Evolutionary conservation across 2,113 vertebrate genomes (phyloP).

Genomic region (Pseudopodoces humilis): DNA sequence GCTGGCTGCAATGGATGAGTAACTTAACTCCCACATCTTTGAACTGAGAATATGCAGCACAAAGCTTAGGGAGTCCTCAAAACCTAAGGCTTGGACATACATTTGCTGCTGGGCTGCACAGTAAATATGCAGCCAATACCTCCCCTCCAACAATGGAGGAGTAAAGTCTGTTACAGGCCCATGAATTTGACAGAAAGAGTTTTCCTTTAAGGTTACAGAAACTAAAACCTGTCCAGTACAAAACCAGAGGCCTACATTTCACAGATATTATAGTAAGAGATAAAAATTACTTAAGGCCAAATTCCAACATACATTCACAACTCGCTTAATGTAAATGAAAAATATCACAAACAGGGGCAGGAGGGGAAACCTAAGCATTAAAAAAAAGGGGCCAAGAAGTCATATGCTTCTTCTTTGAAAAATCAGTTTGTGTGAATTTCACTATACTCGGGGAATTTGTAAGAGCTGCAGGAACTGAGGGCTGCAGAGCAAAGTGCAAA

Average conservation of each 20-base stretch:
- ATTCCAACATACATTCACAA: constrained; percentile 49
- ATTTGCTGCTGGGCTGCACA: not conserved
- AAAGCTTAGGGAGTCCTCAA: not conserved
- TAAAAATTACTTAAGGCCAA: constrained; percentile 44
- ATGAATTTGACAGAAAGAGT: not conserved
- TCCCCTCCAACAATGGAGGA: not conserved
- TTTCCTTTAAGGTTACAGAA: constrained; percentile 5
- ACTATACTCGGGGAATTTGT: not conserved
- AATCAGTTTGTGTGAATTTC: not conserved
- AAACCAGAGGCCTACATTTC: not conserved
- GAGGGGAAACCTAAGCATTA: not conserved
- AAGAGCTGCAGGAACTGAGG: not conserved
- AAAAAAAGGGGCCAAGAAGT: not conserved
- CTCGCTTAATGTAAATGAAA: not conserved
- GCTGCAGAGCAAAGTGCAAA: not conserved
- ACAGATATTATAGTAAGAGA: not conserved
- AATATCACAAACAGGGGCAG: not conserved
- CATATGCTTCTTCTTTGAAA: not conserved
- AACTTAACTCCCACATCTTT: not conserved
- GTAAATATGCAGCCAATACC: not conserved
- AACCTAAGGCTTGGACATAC: constrained; percentile 8
- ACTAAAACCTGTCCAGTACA: not conserved
- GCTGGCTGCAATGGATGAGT: not conserved
- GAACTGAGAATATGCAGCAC: not conserved
- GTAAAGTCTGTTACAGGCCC: not conserved